These are phyloP conservation scores for Anastatus disparis DNA, from an alignment of 1,140 invertebrate genomes.

Conservation along the genomic window DNA sequence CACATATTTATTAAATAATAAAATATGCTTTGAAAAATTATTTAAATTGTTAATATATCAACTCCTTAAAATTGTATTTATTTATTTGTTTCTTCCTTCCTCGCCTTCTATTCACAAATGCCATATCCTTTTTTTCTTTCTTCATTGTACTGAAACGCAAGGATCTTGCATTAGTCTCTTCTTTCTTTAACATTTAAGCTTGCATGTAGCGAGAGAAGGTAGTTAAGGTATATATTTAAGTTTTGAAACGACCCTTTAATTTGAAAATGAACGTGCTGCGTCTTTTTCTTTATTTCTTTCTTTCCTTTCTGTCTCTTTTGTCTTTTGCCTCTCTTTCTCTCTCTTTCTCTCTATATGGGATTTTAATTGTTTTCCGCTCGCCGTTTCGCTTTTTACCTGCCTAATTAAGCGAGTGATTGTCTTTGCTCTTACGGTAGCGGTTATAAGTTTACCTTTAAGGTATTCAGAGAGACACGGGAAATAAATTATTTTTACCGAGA, in stretches of 20 bases:
- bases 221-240: conserved; percentile 10
- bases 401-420: no score
- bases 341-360: no score
- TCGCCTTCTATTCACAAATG: neutral
- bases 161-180: no score
- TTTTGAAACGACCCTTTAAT: conserved; percentile 3
- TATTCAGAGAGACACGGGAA: no score
- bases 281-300: no score
- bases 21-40: no score
- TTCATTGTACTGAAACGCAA: neutral
- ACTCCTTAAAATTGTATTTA: neutral
- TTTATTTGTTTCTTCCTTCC: neutral
- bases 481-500: no score
- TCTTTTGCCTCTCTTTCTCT: neutral
- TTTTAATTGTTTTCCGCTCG: conserved; percentile 28
- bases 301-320: neutral
- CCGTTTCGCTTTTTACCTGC: conserved; percentile 5
- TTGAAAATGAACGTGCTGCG: conserved; percentile 6
- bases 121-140: neutral
- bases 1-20: no score
- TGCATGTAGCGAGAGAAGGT: no score
- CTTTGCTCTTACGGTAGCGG: no score
- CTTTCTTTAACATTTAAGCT: no score
- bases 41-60: neutral
- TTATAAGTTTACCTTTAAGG: no score